Percentiles rank a stretch among this genome's conserved stretches.
Evolutionary conservation across 2,113 vertebrate species (phyloP).

Genomic region (Charadrius vociferus): DNA sequence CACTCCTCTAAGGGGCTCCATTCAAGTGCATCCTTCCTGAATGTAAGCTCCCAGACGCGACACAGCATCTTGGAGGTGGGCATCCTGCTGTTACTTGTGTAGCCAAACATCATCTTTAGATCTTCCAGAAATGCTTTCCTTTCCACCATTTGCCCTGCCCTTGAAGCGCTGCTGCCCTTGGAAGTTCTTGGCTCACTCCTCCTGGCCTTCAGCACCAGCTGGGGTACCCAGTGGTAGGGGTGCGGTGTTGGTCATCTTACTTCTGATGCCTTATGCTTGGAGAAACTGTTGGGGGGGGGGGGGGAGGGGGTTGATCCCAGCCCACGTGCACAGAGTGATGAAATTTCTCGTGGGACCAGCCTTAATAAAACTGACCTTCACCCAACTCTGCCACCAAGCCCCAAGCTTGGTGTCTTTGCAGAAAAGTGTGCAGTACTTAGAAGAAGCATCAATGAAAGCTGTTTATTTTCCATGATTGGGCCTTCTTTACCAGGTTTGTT

Average conservation of each 20-base stretch:
- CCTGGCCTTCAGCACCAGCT: no score
- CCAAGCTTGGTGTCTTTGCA: background rate
- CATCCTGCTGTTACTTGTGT: background rate
- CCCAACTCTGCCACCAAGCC: background rate
- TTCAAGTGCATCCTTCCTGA: background rate
- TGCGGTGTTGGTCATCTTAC: background rate
- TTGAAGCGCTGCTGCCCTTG: background rate
- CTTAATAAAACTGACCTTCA: background rate
- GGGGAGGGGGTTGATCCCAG: background rate
- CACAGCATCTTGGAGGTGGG: fast-evolving
- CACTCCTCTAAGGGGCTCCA: background rate
- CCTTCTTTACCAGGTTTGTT: background rate
- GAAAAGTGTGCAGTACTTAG: background rate
- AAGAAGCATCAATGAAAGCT: background rate
- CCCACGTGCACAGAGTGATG: background rate
- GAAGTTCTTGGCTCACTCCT: background rate
- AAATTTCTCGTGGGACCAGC: background rate
- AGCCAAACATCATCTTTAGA: background rate
- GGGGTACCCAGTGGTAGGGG: background rate
- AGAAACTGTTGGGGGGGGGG: no score
- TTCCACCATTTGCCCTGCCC: background rate
- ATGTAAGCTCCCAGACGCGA: background rate
- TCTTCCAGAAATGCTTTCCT: background rate
- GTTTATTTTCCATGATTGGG: background rate
- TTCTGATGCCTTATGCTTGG: background rate